phyloP scores from a whole-genome alignment of 2,113 vertebrate genomes.

The Danionella cerebrum region DNA sequence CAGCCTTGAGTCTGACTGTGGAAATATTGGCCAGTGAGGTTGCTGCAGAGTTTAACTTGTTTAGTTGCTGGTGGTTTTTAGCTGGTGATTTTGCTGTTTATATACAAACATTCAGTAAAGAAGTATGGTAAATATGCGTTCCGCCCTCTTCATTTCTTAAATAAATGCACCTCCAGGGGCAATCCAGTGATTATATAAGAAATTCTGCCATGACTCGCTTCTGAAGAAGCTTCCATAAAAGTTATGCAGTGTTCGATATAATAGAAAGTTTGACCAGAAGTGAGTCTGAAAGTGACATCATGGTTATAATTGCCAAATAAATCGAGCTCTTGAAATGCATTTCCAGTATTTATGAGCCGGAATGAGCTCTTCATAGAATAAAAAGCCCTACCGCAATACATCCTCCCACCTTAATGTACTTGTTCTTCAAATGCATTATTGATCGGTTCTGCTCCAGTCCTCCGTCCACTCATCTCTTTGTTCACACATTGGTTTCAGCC shows the following conservation, averaged over 20 bases:
- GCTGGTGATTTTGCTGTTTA: no score
- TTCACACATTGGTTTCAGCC: background rate
- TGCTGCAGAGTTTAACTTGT: no score
- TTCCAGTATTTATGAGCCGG: conserved; percentile 3
- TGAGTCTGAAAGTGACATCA: background rate
- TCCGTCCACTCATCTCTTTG: background rate
- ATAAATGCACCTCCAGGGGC: background rate
- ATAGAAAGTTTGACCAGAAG: background rate
- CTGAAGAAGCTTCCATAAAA: background rate
- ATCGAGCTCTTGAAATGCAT: background rate
- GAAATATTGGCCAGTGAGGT: no score
- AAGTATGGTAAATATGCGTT: no score
- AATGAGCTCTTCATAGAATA: background rate
- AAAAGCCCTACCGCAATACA: background rate
- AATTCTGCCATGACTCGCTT: background rate
- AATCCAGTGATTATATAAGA: background rate
- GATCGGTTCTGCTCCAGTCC: background rate
- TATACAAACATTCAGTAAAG: no score
- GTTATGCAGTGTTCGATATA: background rate
- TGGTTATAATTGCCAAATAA: background rate
- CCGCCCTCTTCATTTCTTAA: background rate
- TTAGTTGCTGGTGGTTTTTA: no score
- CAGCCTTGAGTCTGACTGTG: no score
- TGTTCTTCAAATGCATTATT: conserved; percentile 14
- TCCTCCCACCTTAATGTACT: conserved; percentile 5